Evolutionary conservation across 2,888 invertebrate species (phyloP), one percentile per base, ranked within the genome.

Genomic region (Himalopsyche anomala): DNA sequence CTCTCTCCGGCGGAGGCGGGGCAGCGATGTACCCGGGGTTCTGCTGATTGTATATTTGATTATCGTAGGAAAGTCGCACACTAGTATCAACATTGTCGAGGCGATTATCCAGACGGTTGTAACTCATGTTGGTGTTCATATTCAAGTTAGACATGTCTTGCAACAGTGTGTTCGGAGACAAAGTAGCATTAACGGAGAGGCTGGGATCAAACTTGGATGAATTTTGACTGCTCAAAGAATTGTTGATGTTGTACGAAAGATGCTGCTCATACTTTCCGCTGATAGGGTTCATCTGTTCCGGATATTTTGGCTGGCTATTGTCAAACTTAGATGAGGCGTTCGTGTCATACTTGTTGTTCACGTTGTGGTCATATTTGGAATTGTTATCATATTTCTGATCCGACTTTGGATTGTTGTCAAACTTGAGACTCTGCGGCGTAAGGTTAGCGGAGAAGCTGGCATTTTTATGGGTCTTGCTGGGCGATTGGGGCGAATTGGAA

Each of bases 1-100:
- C 97, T 88, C 98, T 94, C 91, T 97, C 97, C 4, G 98, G 98
- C 38, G 98, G 97, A 80, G 96, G 95, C 0, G 97, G 96, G 83
- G 96, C 94, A 51, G 88, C 36, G 15, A 19, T 51, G 80, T 69
- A 84, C 15, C n/a, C 55, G 5, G 74, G 6, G 17, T 54, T 84
- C 28, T 88, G 85, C 69, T 82, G 85, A 42, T 84, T 82, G 55
- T 85, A 86, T 17, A 85, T 69, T 36, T 84, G 85, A 19, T 80
- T 82, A 38, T 87, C 88, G 42, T 85, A 86, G 8, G 74, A 74
- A 9, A 36, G 74, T n/a, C 86, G 80, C 69, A 69, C 54, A 19
- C 84, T 81, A 5, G 87, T 38, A 19, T 87, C 84, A 15, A 79
- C 45, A 5, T 51, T 38, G 17, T 87, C 84, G 74, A 36, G 15